A percentile compares a stretch with the other conserved stretches of the same genome.
Conservation (phyloP, 1,140 invertebrate genomes). For the Leptinotarsa lineolata region DNA sequence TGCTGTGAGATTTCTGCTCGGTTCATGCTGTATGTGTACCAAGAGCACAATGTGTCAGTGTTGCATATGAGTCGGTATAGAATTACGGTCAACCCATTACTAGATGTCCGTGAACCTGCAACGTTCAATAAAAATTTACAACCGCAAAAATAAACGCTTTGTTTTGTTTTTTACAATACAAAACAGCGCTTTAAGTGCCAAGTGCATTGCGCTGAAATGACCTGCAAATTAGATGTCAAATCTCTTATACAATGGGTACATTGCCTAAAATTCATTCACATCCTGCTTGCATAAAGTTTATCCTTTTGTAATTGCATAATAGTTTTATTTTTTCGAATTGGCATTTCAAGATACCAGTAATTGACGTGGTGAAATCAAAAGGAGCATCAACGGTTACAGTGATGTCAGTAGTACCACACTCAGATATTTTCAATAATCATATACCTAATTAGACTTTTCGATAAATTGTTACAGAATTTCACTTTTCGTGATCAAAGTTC, state of each 20-base stretch:
- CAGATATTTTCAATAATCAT: no score
- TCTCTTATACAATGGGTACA: conserved; percentile 31
- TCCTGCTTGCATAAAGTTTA: conserved; percentile 5
- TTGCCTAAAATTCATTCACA: conserved; percentile 25
- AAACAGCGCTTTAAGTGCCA: conserved; percentile 24
- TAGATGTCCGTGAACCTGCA: conserved; percentile 29
- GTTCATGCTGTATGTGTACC: conserved; percentile 10
- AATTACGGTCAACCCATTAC: conserved; percentile 15
- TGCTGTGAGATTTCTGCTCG: no score
- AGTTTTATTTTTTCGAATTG: conserved; percentile 27
- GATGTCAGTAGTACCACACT: no score
- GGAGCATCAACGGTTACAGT: no score
- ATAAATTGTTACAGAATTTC: no score
- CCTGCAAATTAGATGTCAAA: conserved; percentile 26
- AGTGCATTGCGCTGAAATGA: conserved; percentile 21
- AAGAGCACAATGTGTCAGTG: conserved; percentile 29
- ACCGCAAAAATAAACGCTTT: conserved; percentile 28
- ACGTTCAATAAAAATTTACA: conserved; percentile 29
- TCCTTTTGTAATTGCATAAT: conserved; percentile 31
- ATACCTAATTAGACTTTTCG: no score
- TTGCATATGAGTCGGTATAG: conserved; percentile 13
- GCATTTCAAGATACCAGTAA: neutral
- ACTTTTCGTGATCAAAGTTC: no score
- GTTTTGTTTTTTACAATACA: conserved; percentile 29
- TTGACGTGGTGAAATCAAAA: no score